phyloP scores from a whole-genome alignment of 2,113 vertebrate species.

The Mus spicilegus region DNA sequence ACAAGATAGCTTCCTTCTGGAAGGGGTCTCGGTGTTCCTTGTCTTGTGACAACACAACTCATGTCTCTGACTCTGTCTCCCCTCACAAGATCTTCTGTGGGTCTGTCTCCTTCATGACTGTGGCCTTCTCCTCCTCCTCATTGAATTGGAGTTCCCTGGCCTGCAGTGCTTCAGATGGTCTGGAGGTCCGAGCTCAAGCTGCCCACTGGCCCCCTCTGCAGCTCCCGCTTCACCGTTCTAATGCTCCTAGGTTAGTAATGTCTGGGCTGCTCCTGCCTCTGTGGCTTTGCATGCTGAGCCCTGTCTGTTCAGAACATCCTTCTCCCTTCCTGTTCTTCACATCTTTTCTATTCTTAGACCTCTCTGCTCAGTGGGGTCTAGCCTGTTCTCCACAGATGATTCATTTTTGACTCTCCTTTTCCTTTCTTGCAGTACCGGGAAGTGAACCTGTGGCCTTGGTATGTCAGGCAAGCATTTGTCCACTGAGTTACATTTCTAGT shows the following conservation, averaged over 20 bases:
- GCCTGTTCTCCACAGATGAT: not conserved
- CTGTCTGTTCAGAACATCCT: not conserved
- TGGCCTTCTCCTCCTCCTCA: not conserved
- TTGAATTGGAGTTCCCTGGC: not conserved
- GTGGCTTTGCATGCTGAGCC: too few relatives aligned
- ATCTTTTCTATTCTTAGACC: not conserved
- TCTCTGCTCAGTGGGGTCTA: not conserved
- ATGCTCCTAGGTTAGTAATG: not conserved
- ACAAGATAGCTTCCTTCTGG: not conserved
- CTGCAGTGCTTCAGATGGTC: not conserved
- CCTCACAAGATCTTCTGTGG: not conserved
- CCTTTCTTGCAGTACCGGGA: not conserved
- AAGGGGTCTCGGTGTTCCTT: not conserved
- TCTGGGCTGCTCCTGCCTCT: not conserved
- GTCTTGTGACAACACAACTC: not conserved
- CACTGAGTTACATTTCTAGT: not conserved
- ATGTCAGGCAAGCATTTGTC: not conserved
- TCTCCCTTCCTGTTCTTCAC: not conserved
- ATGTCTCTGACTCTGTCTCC: not conserved
- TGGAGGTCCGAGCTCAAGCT: not conserved
- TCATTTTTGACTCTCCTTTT: not conserved
- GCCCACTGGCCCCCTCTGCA: not conserved
- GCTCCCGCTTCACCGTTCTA: rapidly evolving
- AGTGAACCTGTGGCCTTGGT: not conserved
- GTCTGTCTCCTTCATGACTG: not conserved